Base-by-base conservation (phyloP, 1,140 invertebrate species). In the Caligus rogercresseyi region DNA sequence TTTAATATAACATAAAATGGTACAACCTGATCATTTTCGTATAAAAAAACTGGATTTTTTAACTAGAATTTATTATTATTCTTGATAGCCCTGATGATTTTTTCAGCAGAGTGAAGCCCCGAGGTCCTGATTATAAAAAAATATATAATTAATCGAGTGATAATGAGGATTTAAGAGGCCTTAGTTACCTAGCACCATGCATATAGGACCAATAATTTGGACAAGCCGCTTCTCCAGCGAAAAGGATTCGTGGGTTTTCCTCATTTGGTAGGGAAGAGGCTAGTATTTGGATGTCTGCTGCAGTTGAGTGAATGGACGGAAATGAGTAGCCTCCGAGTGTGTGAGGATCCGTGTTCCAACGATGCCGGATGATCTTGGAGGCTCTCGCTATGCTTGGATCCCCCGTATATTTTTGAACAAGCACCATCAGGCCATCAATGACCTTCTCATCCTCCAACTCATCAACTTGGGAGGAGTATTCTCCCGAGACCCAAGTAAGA, bases 111-210 rank as follows among this genome's bases (percentile, higher is more conserved):
- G n/a, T n/a, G n/a, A n/a, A n/a, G n/a, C n/a, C n/a, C n/a, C n/a
- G n/a, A n/a, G n/a, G n/a, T n/a, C n/a, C n/a, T n/a, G n/a, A n/a
- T n/a, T n/a, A n/a, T n/a, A n/a, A n/a, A n/a, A n/a, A n/a, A n/a
- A n/a, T n/a, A n/a, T n/a, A n/a, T n/a, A n/a, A n/a, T n/a, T n/a
- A n/a, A n/a, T n/a, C n/a, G n/a, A n/a, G n/a, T n/a, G n/a, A n/a
- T n/a, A n/a, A n/a, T n/a, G n/a, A n/a, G n/a, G n/a, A n/a, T n/a
- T n/a, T n/a, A n/a, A n/a, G n/a, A n/a, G n/a, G n/a, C n/a, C n/a
- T n/a, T n/a, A n/a, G n/a, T 43, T 72, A 76, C 63, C 74, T 72
- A 15, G 61, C 61, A 25, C 61, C 60, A 69, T 80, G 2, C 74
- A 76, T 70, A 76, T 80, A 70, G 66, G 25, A 63, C 54, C 51